Base-by-base conservation (phyloP, 1,140 invertebrate genomes). In the Tetranychus urticae region DNA sequence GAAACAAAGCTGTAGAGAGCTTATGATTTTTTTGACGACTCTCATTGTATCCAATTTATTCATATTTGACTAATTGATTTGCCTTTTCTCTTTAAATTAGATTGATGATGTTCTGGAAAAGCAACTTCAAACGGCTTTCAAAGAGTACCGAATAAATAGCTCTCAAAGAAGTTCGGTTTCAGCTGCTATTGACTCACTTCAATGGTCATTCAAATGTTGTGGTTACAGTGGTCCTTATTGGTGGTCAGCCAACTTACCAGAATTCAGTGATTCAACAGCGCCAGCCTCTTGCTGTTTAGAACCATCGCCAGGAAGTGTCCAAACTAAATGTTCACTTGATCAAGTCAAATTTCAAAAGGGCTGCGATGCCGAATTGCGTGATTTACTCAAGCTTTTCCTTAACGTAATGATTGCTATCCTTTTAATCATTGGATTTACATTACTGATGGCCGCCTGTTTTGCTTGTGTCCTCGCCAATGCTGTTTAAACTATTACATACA, bases 381-480 rank as follows among this genome's bases (percentile, higher is more conserved):
- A 62, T 7, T 35, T 62, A 31, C 37, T 63, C 33, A 35, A 45
- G 5, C 37, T 42, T 52, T 63, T 47, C 12, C 8, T 60, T 8
- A 48, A 35, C 10, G 23, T 48, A 48, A 36, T 63, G 23, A 48
- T 42, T n/a, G 63, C 46, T 47, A n/a, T 58, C n/a, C 42, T 31
- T 1, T 35, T 63, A 39, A 37, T 42, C 1, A 35, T 63, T 8
- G 59, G 42, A 23, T 50, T 61, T 2, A 42, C 62, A 36, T 59
- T 62, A 46, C 14, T 63, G 39, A 45, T 63, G 48, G 62, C 61
- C 14, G 37, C 59, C 14, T 31, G 63, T 42, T 63, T 63, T 60
- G 47, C 62, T 6, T 63, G 62, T 52, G 7, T 39, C 12, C 33
- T 63, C 10, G 56, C 56, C 31, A 39, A 39, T 57, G 56, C 56